Base-by-base conservation (phyloP, 2,888 invertebrate genomes). In the Xestia c-nigrum region DNA sequence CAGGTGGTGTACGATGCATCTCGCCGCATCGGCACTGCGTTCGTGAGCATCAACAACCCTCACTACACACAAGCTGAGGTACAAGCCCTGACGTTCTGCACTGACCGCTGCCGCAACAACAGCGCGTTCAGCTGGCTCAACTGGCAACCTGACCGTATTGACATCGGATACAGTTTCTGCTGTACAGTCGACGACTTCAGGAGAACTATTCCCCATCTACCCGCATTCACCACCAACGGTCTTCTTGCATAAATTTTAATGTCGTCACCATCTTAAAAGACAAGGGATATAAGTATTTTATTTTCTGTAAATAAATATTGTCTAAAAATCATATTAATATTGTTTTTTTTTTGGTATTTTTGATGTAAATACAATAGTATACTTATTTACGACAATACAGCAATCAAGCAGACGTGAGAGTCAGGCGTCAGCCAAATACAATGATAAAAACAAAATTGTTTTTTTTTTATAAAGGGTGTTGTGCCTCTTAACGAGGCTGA, bases 1-100 rank as follows among this genome's bases (percentile, higher is more conserved):
- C 69, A 97, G 96, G 97, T 97, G 5, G 95, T 97, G 0, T 97
- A 97, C 86, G 97, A 98, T 76, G 94, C 96, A 1, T 88, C 88
- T 0, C 93, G 92, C 1, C 93, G 95, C 7, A 90, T 95, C 5
- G 98, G 97, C 0, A 95, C 97, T 0, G 98, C 97, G 2, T 97
- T 98, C 85, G 89, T 98, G 16, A 97, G 97, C 64, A 96, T 97
- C 76, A 98, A 98, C 93, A 97, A 98, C 89, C 98, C 98, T 0
- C 94, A 97, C 92, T 95, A 96, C 89, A 94, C 94, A 0, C 83
- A 90, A 43, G 92, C 89, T 0, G 96, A 97, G 73, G 95, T 92
- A 0, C 93, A 92, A 7, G 90, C 90, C 3, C 89, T 95, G 40
- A 94, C 94, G 21, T 97, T 97, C 89, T 97, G 97, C 88, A 91